Conservation (phyloP, 2,797 vertebrate species). For the Benthosema pterotum region DNA sequence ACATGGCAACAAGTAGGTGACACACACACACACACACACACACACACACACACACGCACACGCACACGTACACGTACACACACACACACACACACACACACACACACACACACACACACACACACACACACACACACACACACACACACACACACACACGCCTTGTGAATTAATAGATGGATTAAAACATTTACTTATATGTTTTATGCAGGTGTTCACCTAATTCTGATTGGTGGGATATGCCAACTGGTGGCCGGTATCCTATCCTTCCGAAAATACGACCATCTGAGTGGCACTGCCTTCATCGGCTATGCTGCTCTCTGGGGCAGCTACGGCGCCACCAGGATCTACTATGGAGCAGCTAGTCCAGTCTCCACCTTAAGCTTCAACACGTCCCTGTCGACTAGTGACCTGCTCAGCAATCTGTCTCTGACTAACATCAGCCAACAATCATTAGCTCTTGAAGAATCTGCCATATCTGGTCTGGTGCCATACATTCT, state of each 20-base stretch:
- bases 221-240: constrained; percentile 87
- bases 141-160: no score
- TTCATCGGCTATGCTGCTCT: constrained; percentile 90
- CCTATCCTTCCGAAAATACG: constrained; percentile 88
- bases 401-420: constrained; percentile 19
- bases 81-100: no score
- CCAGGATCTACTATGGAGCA: constrained; percentile 78
- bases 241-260: constrained; percentile 88
- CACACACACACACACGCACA: background rate
- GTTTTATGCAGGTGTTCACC: constrained; percentile 83
- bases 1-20: no score
- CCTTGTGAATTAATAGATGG: no score
- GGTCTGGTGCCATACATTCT: constrained; percentile 87
- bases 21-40: no score
- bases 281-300: constrained; percentile 85
- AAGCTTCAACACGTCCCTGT: constrained; percentile 38
- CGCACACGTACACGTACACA: no score
- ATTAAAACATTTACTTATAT: background rate
- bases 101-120: no score
- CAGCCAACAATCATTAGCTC: background rate
- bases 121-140: no score
- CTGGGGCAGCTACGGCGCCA: constrained; percentile 88
- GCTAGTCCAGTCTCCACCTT: constrained; percentile 20
- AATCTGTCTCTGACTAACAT: constrained; percentile 35
- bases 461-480: constrained; percentile 80